Evolutionary conservation across 2,888 invertebrate genomes (phyloP).

Genomic region (Caenorhabditis afra): DNA sequence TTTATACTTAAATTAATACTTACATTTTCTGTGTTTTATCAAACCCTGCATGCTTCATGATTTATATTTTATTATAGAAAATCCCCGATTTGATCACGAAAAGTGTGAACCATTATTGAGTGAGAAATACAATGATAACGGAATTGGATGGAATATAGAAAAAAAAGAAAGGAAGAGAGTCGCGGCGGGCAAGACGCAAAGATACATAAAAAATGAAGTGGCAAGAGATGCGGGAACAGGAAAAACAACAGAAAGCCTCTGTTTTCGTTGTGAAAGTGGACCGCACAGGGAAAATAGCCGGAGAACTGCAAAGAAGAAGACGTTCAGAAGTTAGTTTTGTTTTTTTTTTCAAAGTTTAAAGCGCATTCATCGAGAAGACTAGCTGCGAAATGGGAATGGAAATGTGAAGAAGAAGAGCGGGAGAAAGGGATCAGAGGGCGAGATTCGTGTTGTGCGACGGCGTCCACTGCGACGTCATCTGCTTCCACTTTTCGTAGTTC

Average conservation of each 20-base stretch:
- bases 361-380: constrained; percentile 1
- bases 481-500: constrained; percentile 79
- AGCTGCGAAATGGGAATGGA: constrained; percentile 8
- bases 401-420: neutral
- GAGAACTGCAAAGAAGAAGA: neutral
- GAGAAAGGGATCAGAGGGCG: constrained; percentile 9
- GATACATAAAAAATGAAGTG: constrained; percentile 10
- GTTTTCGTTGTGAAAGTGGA: constrained; percentile 22
- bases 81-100: constrained; percentile 22
- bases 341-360: constrained; percentile 13
- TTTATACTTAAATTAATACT: neutral
- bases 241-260: neutral
- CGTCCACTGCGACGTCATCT: constrained; percentile 74
- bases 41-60: neutral
- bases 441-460: constrained; percentile 71
- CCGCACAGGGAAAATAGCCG: neutral
- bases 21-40: neutral
- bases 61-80: neutral
- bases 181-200: constrained; percentile 18
- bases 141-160: neutral
- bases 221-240: constrained; percentile 13
- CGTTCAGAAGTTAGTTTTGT: neutral
- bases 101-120: constrained; percentile 14
- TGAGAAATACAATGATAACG: constrained; percentile 12
- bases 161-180: neutral